Base-by-base conservation (phyloP, 2,888 invertebrate genomes). In the Nomada goodeniana region DNA sequence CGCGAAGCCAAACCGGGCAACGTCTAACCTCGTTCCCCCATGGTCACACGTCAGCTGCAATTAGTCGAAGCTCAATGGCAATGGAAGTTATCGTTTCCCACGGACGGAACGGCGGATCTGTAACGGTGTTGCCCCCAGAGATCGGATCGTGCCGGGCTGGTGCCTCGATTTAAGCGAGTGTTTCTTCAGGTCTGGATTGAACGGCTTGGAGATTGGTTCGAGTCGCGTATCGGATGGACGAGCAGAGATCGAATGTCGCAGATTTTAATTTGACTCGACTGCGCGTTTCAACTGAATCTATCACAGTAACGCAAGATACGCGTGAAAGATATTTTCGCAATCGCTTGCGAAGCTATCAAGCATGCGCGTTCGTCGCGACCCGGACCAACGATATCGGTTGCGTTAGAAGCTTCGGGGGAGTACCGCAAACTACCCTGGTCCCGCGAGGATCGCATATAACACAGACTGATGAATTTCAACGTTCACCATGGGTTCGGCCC, bases 11-110 rank as follows among this genome's bases (percentile, higher is more conserved):
- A 80, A 82, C 75, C 64, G 64, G 67, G 60, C 76, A 64, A 78
- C 82, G 80, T 83, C 81, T 80, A 67, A 81, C 76, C 68, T 77
- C 74, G 73, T 73, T 63, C 52, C 80, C 76, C 75, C 63, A 86
- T 84, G 89, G 84, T 88, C 88, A 84, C 84, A 88, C 89, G 89
- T 89, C 88, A 86, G 85, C 81, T 88, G 83, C 89, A 90, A 91
- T 91, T 91, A 91, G 86, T 77, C 73, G 77, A 63, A 64, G 55
- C 84, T 79, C 53, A 44, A 63, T 29, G 69, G 42, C 44, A n/a
- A 53, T 29, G 11, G 50, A 60, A 50, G 69, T 70, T 71, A 47
- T 60, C 44, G 42, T 11, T 26, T 47, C 10, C 42, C 13, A 26
- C 0, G 5, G 15, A 20, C 4, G 1, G 18, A 50, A 0, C 36